Evolutionary conservation across 2,113 vertebrate species (phyloP).

Genomic region (Scartelaos histophorus): DNA sequence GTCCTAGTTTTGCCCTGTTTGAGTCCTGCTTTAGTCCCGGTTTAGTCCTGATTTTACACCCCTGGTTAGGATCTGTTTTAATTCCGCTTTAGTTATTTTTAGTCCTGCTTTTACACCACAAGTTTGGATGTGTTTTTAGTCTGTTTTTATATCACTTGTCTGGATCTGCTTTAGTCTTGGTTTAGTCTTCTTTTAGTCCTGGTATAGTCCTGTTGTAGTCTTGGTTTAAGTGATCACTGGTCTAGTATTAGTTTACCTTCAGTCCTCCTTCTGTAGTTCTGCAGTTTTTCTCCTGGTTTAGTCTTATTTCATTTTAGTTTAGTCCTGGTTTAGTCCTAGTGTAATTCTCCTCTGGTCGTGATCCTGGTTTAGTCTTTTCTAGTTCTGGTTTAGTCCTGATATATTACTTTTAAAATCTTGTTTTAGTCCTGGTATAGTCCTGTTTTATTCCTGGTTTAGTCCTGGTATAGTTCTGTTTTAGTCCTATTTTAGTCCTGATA

Average conservation of each 20-base stretch:
- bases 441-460: neutral
- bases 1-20: no score
- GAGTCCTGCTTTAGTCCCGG: neutral
- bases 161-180: neutral
- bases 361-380: neutral
- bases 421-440: neutral
- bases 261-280: no score
- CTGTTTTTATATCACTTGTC: neutral
- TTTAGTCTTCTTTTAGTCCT: neutral
- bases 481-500: neutral
- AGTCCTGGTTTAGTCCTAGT: neutral
- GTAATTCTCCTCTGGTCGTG: neutral
- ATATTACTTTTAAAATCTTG: neutral
- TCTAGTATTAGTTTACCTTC: neutral
- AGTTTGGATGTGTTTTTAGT: neutral
- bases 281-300: neutral
- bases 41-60: neutral
- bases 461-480: neutral
- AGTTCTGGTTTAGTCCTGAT: neutral
- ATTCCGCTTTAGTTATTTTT: no score
- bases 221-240: neutral
- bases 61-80: no score
- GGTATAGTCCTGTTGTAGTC: neutral
- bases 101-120: no score
- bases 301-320: neutral